Evolutionary conservation across 1,140 invertebrate genomes (phyloP), one percentile per base, ranked within the genome.

Genomic region (Spodoptera frugiperda): DNA sequence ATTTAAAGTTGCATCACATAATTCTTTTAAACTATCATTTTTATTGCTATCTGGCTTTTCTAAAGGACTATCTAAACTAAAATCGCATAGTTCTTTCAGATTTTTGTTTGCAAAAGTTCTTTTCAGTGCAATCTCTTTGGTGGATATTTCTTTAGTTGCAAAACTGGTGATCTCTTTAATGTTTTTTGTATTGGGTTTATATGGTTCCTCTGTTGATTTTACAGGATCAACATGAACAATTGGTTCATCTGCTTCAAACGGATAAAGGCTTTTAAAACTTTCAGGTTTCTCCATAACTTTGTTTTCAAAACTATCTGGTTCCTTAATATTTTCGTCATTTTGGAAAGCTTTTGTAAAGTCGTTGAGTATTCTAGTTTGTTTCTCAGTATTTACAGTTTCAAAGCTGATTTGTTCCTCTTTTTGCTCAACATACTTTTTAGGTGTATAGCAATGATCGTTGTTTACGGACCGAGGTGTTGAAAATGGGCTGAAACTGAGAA

Each of bases 401-500:
- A 67, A 67, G 19, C 9, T 67, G 1, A 67, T 46, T 51, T 70
- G 49, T 51, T 73, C 67, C 9, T 71, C 57, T 53, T 78, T 77
- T 17, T 30, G 49, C 46, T 82, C 48, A 9, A 49, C 54, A 46
- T 75, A 39, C 78, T 78, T 84, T 51, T 80, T 87, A 48, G 85
- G 83, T 48, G 86, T 84, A 39, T 85, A 81, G 30, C 81, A 82
- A 25, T 81, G 78, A 72, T 88, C 86, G 74, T 87, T 78, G 14
- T 84, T 83, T 21, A 81, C 65, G n/a, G 84, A 82, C 0, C 63
- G 81, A 11, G 89, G 85, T 65, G 88, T 91, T 39, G 89, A 85
- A 77, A 91, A 93, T 25, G 86, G 88, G 25, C 89, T 93, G 75
- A 91, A 88, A 85, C 91, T 91, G 71, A 46, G 25, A 39, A 79